Conservation (phyloP, 2,797 vertebrate genomes). For the Melanotaenia trifasciata region DNA sequence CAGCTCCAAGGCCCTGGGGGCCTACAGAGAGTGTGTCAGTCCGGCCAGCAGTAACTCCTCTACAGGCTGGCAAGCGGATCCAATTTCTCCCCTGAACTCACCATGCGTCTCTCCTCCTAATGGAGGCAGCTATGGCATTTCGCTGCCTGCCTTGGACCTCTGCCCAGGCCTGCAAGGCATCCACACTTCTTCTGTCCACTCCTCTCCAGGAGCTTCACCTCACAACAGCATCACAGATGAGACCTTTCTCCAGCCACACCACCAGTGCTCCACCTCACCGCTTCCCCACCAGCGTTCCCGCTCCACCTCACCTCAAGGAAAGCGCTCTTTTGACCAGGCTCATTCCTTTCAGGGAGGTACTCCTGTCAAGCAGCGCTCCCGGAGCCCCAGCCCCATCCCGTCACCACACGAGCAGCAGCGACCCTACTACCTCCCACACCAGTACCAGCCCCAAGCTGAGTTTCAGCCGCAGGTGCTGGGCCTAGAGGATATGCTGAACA, state of each 20-base stretch:
- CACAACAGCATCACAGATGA: constrained; percentile 91
- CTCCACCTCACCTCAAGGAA: constrained; percentile 91
- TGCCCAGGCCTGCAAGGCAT: constrained; percentile 91
- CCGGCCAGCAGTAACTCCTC: constrained; percentile 97
- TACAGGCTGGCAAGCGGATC: constrained; percentile 93
- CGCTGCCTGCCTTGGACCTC: constrained; percentile 87
- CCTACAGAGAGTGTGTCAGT: constrained; percentile 94
- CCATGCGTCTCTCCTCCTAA: constrained; percentile 91
- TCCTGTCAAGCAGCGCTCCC: constrained; percentile 86
- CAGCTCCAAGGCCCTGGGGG: constrained; percentile 80
- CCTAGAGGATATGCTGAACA: constrained; percentile 87
- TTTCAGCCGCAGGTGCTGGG: constrained; percentile 57
- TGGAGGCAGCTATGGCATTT: constrained; percentile 65
- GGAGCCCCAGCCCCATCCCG: constrained; percentile 91
- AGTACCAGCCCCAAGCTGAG: constrained; percentile 17
- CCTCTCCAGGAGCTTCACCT: constrained; percentile 93
- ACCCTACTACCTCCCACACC: constrained; percentile 46
- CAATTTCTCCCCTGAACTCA: constrained; percentile 90
- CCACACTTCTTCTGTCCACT: constrained; percentile 91
- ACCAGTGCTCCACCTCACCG: constrained; percentile 75
- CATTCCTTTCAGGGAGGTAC: constrained; percentile 79
- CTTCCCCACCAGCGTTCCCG: constrained; percentile 91
- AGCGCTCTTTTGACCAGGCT: constrained; percentile 88
- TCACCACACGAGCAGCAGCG: constrained; percentile 79
- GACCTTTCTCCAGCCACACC: constrained; percentile 80